Evolutionary conservation across 2,113 vertebrate species (phyloP).

Genomic region (Hippocampus barbouri): DNA sequence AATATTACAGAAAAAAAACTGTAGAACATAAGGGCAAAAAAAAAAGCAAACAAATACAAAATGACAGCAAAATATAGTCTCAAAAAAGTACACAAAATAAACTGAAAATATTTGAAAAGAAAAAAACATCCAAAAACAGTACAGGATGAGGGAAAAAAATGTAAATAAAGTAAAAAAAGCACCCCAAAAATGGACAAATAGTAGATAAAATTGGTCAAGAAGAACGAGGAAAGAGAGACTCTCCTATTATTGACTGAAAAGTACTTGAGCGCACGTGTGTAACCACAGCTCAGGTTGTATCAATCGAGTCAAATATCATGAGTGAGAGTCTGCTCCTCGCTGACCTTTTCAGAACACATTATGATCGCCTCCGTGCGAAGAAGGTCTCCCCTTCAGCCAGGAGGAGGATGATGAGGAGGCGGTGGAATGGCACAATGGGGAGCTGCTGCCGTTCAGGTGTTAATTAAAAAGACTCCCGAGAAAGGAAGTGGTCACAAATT

Average conservation of each 20-base stretch:
- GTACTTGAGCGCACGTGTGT: constrained; percentile 14
- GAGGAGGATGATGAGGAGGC: background rate
- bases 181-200: no score
- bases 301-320: constrained; percentile 53
- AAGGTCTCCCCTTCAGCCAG: constrained; percentile 51
- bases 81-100: no score
- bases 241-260: constrained; percentile 23
- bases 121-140: no score
- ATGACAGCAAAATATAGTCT: no score
- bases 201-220: no score
- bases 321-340: constrained; percentile 46
- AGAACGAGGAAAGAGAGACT: background rate
- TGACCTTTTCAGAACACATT: constrained; percentile 65
- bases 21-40: no score
- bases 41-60: no score
- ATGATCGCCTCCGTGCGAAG: constrained; percentile 53
- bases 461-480: constrained; percentile 4
- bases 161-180: no score
- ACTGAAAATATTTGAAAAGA: no score
- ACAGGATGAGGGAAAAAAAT: no score
- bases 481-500: constrained; percentile 14
- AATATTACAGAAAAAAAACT: no score
- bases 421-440: constrained; percentile 16
- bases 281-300: constrained; percentile 33
- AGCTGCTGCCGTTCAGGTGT: constrained; percentile 28